A percentile compares a stretch with the other conserved stretches of the same genome.
phyloP scores from a whole-genome alignment of 2,113 vertebrate species.

The Sinosuthora webbiana region DNA sequence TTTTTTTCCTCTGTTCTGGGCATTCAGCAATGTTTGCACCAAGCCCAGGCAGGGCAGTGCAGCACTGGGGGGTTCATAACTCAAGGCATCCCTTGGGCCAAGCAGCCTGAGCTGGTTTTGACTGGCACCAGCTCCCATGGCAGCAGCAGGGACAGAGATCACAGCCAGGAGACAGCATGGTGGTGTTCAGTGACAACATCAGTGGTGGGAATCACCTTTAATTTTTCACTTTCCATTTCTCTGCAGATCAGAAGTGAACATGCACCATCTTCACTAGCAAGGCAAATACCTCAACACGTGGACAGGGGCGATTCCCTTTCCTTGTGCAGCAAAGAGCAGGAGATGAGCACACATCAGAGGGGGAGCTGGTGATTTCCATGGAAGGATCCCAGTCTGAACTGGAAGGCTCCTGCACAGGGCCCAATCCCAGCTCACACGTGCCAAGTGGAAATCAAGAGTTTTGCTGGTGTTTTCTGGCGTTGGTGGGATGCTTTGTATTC shows the following conservation, averaged over 20 bases:
- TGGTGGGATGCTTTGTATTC: background rate
- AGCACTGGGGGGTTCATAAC: background rate
- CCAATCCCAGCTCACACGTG: background rate
- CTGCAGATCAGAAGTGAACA: slow-evolving; percentile 11
- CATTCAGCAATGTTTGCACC: background rate
- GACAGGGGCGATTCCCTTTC: background rate
- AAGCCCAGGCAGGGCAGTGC: background rate
- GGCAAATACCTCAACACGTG: background rate
- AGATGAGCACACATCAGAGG: background rate
- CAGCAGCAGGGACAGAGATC: background rate
- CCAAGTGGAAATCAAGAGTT: background rate
- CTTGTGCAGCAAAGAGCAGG: background rate
- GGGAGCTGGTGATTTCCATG: background rate
- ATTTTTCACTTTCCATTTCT: slow-evolving; percentile 60
- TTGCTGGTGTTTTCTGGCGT: background rate
- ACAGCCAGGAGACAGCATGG: slow-evolving; percentile 14
- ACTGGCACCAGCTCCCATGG: background rate
- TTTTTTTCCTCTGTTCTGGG: background rate
- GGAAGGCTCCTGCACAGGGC: background rate
- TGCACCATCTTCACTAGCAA: slow-evolving; percentile 47
- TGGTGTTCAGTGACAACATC: slow-evolving; percentile 37
- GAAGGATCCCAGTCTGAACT: background rate
- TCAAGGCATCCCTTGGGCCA: background rate
- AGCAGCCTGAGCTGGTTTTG: background rate
- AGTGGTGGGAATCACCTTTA: slow-evolving; percentile 65